A percentile compares a stretch with the other conserved stretches of the same genome.
These are phyloP conservation scores for Cricetomys ansorgei DNA, from an alignment of 2,113 vertebrate genomes.

Conservation along the genomic window DNA sequence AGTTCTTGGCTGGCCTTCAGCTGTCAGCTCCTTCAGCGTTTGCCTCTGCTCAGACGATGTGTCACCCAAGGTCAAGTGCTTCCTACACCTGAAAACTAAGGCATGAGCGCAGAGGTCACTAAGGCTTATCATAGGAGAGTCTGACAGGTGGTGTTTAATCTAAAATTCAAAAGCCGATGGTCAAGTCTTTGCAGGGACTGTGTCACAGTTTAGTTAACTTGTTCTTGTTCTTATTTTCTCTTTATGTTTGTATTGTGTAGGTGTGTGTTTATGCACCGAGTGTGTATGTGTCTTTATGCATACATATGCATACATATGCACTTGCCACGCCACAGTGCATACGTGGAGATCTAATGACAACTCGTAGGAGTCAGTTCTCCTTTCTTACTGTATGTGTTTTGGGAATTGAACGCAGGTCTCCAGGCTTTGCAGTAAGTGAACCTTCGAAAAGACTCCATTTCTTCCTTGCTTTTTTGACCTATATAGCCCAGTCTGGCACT, in stretches of 20 bases:
- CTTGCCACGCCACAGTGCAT: neutral
- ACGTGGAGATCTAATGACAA: neutral
- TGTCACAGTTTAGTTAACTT: neutral
- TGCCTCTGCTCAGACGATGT: neutral
- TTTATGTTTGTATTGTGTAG: neutral
- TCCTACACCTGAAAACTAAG: neutral
- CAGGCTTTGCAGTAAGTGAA: neutral
- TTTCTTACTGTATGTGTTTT: neutral
- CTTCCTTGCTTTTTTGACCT: neutral
- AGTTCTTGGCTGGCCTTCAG: neutral
- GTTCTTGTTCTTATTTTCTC: neutral
- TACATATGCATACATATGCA: neutral
- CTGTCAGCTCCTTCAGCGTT: neutral
- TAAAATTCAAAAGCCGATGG: neutral
- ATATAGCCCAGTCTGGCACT: neutral
- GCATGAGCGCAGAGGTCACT: too few species aligned
- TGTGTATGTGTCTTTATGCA: neutral
- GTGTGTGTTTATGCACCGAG: neutral
- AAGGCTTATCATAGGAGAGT: neutral
- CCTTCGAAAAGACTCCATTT: neutral
- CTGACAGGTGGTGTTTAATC: neutral
- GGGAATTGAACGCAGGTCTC: too few species aligned
- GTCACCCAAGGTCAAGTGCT: neutral
- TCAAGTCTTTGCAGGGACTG: neutral
- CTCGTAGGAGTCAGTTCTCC: too few species aligned